Conservation (phyloP, 2,113 vertebrate genomes). For the Takifugu flavidus region DNA sequence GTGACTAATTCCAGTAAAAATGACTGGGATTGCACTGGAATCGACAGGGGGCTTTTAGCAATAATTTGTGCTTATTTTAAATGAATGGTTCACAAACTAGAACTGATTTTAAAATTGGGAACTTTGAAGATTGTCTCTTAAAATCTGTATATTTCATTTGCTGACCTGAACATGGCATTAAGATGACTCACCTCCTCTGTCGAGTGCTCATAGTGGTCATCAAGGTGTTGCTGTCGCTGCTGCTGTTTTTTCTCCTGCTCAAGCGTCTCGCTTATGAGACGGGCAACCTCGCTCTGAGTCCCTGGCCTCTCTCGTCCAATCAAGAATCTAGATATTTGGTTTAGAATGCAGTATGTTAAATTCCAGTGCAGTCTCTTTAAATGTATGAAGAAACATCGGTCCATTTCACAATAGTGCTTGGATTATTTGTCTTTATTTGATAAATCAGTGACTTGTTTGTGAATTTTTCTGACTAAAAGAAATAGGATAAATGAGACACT, state of each 20-base stretch:
- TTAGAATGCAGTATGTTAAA: slow-evolving; percentile 9
- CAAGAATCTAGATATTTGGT: slow-evolving; percentile 74
- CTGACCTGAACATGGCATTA: neutral
- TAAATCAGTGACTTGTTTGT: slow-evolving; percentile 25
- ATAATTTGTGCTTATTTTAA: neutral
- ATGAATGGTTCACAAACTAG: neutral
- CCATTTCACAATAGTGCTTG: neutral
- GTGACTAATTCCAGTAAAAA: slow-evolving; percentile 21
- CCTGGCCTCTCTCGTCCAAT: slow-evolving; percentile 92
- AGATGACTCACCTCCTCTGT: slow-evolving; percentile 75
- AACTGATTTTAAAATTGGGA: too few species aligned
- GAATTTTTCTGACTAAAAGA: too few species aligned
- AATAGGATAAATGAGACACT: too few species aligned
- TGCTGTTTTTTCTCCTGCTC: slow-evolving; percentile 86
- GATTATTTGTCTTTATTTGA: slow-evolving; percentile 35
- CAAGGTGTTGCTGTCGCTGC: slow-evolving; percentile 71
- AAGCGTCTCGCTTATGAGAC: slow-evolving; percentile 89
- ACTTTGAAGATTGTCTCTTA: too few species aligned
- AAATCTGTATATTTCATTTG: neutral
- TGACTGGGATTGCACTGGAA: slow-evolving; percentile 15
- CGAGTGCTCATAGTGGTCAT: slow-evolving; percentile 81
- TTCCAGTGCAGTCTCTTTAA: too few species aligned
- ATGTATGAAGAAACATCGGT: neutral
- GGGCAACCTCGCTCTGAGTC: slow-evolving; percentile 87
- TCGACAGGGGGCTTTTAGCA: neutral